phyloP scores from a whole-genome alignment of 2,113 vertebrate species.

The Henicopernis longicauda region DNA sequence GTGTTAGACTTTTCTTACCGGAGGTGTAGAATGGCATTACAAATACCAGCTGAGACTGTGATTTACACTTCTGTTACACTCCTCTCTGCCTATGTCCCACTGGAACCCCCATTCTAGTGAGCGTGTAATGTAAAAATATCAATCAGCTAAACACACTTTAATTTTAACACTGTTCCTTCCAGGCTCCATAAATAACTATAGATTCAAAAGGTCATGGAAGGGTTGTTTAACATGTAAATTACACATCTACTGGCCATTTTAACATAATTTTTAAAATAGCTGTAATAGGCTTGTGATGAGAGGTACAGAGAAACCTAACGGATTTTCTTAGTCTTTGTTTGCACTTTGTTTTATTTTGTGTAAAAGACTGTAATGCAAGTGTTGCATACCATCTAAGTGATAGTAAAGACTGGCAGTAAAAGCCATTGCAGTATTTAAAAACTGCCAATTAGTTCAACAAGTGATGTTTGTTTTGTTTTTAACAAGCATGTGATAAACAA shows the following conservation, averaged over 20 bases:
- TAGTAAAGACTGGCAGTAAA: not conserved
- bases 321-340: not conserved
- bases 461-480: not conserved
- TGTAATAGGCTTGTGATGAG: not conserved
- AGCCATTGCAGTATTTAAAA: not conserved
- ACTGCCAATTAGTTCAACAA: not conserved
- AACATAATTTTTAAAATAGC: not conserved
- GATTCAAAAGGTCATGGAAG: not conserved
- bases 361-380: not conserved
- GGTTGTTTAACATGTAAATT: slow-evolving; percentile 27
- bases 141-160: not conserved
- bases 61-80: slow-evolving; percentile 10
- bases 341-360: not conserved
- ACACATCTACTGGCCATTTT: not conserved
- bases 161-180: slow-evolving; percentile 47
- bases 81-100: not conserved
- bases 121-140: not conserved
- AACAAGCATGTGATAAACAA: not conserved
- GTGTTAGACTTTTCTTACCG: not conserved
- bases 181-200: not conserved
- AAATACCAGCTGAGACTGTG: not conserved
- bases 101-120: not conserved
- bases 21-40: not conserved
- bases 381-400: not conserved
- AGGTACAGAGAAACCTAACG: not conserved